Evolutionary conservation across 2,797 vertebrate species (phyloP).

Genomic region (Percopsis omiscomaycus): DNA sequence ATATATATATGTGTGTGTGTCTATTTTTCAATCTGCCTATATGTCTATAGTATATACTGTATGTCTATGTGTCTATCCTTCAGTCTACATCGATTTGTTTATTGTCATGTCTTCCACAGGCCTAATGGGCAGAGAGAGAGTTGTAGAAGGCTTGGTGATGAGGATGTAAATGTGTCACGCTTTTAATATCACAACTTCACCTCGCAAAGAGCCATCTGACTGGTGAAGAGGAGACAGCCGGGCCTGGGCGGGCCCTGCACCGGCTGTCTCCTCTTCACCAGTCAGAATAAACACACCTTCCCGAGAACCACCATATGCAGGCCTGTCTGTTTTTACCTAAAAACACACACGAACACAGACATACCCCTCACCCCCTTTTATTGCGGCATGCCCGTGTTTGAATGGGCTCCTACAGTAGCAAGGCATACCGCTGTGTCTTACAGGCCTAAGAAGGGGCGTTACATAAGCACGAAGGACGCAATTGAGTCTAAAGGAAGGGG

Average conservation of each 20-base stretch:
- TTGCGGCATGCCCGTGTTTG: constrained; percentile 35
- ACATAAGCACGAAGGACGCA: constrained; percentile 58
- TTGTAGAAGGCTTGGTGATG: constrained; percentile 33
- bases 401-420: constrained; percentile 21
- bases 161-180: no score
- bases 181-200: no score
- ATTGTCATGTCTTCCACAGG: constrained; percentile 49
- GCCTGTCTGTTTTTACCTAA: no score
- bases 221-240: no score
- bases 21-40: not conserved
- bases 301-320: no score
- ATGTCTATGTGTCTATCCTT: not conserved
- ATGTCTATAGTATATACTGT: not conserved
- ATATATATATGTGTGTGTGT: not conserved
- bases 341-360: not conserved
- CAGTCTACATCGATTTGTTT: constrained; percentile 14
- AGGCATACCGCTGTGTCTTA: constrained; percentile 51
- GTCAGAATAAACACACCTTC: no score
- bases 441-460: constrained; percentile 59
- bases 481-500: constrained; percentile 42
- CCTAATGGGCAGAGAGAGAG: constrained; percentile 62
- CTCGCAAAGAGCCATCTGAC: no score
- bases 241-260: no score
- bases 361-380: not conserved
- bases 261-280: no score